Percentiles rank a stretch among this genome's conserved stretches.
Evolutionary conservation across 2,797 vertebrate species (phyloP).

Genomic region (Eleutherodactylus coqui): DNA sequence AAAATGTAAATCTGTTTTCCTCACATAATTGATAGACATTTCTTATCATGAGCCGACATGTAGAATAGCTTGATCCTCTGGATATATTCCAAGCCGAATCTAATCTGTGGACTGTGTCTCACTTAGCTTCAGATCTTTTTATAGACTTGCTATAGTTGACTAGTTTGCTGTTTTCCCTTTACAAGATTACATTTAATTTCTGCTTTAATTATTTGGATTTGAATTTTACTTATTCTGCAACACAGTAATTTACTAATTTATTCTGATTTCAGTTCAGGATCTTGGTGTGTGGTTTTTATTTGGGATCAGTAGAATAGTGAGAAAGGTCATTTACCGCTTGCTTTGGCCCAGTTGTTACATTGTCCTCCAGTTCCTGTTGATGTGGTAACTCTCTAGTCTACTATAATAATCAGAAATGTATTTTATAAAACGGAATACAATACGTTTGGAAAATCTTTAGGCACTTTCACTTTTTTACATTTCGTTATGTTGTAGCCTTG

Average conservation of each 20-base stretch:
- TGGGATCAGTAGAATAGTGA: not conserved
- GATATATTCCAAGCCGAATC: constrained; percentile 72
- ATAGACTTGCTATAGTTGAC: constrained; percentile 45
- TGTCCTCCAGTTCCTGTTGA: no score
- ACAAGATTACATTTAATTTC: constrained; percentile 3
- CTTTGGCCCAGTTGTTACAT: no score
- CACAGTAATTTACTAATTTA: not conserved
- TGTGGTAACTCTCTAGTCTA: no score
- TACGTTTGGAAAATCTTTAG: no score
- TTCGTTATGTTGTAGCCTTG: no score
- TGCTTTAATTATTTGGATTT: not conserved
- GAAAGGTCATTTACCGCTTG: no score
- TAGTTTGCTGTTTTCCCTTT: constrained; percentile 7
- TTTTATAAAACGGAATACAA: no score
- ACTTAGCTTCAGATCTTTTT: constrained; percentile 50
- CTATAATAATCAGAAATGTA: no score
- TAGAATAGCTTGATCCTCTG: constrained; percentile 72
- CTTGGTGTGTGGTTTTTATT: not conserved
- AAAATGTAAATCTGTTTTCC: constrained; percentile 74
- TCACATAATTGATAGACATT: constrained; percentile 79
- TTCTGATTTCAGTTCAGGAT: not conserved
- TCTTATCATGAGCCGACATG: constrained; percentile 78
- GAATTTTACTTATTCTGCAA: not conserved
- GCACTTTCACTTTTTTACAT: no score
- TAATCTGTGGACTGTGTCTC: constrained; percentile 67